Conservation (phyloP, 2,113 vertebrate species). For the Cairina moschata region DNA sequence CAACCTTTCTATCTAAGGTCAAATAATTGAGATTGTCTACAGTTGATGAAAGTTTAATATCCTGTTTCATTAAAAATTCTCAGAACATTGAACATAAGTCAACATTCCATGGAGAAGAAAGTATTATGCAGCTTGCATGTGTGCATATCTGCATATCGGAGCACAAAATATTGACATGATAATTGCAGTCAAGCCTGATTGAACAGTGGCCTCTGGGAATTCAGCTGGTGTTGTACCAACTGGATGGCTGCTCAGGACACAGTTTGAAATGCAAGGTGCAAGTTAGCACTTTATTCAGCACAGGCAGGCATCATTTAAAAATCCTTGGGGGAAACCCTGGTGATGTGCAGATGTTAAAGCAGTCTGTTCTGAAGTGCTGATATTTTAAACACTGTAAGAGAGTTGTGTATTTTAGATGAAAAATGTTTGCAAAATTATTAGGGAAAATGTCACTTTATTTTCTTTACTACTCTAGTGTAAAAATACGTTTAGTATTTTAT, state of each 20-base stretch:
- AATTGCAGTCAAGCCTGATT: constrained; percentile 93
- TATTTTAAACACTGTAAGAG: constrained; percentile 76
- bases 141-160: constrained; percentile 88
- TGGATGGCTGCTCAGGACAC: constrained; percentile 94
- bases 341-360: constrained; percentile 88
- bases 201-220: constrained; percentile 88
- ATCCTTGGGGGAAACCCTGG: constrained; percentile 84
- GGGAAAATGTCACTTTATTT: constrained; percentile 21
- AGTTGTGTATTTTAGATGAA: constrained; percentile 69
- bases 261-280: constrained; percentile 91
- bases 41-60: constrained; percentile 79
- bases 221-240: constrained; percentile 89
- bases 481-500: background rate
- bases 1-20: constrained; percentile 68
- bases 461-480: background rate
- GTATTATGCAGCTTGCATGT: constrained; percentile 85
- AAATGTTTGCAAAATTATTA: constrained; percentile 69
- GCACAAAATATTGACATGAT: constrained; percentile 97
- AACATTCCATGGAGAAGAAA: constrained; percentile 83
- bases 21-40: constrained; percentile 73
- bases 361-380: constrained; percentile 84
- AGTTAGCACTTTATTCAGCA: constrained; percentile 89
- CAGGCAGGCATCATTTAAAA: constrained; percentile 92
- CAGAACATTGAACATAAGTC: constrained; percentile 80
- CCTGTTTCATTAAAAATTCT: constrained; percentile 82